Percentiles rank a stretch among this genome's conserved stretches.
phyloP scores from a whole-genome alignment of 2,797 vertebrate genomes.

The Falco cherrug region DNA sequence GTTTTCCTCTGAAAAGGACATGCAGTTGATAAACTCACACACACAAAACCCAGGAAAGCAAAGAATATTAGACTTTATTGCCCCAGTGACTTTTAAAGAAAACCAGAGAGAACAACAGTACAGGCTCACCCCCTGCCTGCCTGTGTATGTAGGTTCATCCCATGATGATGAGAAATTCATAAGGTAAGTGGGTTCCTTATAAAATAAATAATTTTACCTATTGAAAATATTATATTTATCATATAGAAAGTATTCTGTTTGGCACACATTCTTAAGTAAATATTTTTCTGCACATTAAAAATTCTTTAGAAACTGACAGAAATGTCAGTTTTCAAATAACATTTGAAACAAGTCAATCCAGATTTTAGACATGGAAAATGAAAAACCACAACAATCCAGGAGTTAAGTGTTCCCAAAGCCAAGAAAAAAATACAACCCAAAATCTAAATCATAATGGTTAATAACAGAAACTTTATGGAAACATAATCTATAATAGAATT shows the following conservation, averaged over 20 bases:
- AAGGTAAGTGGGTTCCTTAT: background rate
- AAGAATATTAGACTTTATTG: background rate
- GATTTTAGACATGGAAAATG: background rate
- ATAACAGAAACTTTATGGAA: constrained; percentile 6
- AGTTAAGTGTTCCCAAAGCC: background rate
- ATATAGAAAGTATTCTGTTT: background rate
- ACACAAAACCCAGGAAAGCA: background rate
- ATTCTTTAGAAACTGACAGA: background rate
- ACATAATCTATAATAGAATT: constrained; percentile 48
- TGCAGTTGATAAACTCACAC: background rate
- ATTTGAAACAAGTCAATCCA: background rate
- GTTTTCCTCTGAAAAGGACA: background rate
- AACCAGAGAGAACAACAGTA: background rate
- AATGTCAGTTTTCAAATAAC: background rate
- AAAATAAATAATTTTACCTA: background rate
- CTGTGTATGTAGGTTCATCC: background rate
- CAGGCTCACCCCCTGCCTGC: background rate
- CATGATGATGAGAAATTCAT: background rate
- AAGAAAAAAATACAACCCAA: background rate
- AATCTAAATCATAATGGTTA: background rate
- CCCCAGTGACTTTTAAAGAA: background rate
- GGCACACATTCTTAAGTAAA: background rate
- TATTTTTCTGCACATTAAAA: background rate
- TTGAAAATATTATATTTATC: background rate
- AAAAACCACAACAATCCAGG: background rate